phyloP scores from a whole-genome alignment of 2,113 vertebrate genomes.

The Ammospiza caudacuta region DNA sequence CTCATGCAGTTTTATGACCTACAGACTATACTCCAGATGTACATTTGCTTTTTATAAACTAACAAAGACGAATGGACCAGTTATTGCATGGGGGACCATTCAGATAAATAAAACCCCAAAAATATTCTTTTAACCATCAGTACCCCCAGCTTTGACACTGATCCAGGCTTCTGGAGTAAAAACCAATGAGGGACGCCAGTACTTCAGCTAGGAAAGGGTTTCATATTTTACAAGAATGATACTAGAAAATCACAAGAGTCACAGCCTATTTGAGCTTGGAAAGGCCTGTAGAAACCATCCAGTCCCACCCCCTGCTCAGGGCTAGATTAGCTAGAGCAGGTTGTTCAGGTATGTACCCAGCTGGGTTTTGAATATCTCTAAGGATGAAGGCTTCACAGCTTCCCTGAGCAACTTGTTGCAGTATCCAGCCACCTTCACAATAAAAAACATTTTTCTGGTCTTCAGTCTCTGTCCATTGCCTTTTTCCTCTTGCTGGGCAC shows the following conservation, averaged over 20 bases:
- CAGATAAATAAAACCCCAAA: not conserved
- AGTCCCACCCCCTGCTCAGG: not conserved
- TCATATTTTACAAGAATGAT: not conserved
- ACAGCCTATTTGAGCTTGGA: not conserved
- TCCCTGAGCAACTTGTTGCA: not conserved
- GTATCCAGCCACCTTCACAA: not conserved
- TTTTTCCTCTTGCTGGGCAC: not conserved
- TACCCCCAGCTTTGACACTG: not conserved
- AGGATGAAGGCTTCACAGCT: not conserved
- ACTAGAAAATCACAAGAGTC: not conserved
- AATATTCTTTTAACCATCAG: conserved; percentile 14
- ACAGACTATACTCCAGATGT: conserved; percentile 81
- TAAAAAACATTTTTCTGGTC: not conserved
- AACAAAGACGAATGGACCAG: conserved; percentile 84
- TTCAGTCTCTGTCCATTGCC: not conserved
- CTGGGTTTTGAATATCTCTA: not conserved
- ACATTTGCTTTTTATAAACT: conserved; percentile 88
- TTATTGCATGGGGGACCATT: conserved; percentile 61
- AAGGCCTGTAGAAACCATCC: not conserved
- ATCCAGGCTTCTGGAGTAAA: not conserved
- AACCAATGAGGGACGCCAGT: not conserved
- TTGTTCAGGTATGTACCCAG: not conserved
- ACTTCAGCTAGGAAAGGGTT: not conserved
- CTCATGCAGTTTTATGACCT: conserved; percentile 82
- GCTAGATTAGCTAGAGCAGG: not conserved